A percentile compares a stretch with the other conserved stretches of the same genome.
Conservation (phyloP, 2,888 invertebrate species). For the Stictocephala bisonia region DNA sequence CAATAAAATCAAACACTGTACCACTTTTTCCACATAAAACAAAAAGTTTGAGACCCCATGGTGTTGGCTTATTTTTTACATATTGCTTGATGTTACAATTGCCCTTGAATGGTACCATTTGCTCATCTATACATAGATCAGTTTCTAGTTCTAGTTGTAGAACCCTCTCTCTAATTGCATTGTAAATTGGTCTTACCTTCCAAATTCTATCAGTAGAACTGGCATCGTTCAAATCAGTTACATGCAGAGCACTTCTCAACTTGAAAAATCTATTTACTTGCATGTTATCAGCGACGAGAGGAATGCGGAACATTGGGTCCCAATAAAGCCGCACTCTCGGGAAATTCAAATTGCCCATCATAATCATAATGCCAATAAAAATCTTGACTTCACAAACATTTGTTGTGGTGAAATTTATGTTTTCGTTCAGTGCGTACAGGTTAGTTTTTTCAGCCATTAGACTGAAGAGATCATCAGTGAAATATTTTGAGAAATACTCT, state of each 20-base stretch:
- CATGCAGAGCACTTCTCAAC: slow-evolving; percentile 51
- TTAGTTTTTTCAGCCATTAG: not conserved
- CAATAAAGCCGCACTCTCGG: slow-evolving; percentile 31
- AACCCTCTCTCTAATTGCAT: slow-evolving; percentile 32
- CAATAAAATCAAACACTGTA: slow-evolving; percentile 53
- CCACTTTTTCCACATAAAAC: slow-evolving; percentile 54
- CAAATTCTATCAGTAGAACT: slow-evolving; percentile 36
- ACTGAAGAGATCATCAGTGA: not conserved
- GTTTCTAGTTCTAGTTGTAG: slow-evolving; percentile 1
- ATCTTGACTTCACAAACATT: slow-evolving; percentile 16
- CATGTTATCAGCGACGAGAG: slow-evolving; percentile 50
- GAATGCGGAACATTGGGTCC: slow-evolving; percentile 24
- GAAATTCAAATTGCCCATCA: slow-evolving; percentile 31
- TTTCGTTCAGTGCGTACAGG: not conserved
- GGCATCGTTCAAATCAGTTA: slow-evolving; percentile 42
- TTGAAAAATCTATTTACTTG: slow-evolving; percentile 51
- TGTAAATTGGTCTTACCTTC: slow-evolving; percentile 46
- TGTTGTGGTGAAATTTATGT: not conserved
- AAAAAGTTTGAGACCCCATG: slow-evolving; percentile 56
- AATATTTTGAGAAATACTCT: not conserved
- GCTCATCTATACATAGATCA: slow-evolving; percentile 47
- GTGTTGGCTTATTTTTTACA: slow-evolving; percentile 53
- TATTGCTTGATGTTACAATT: slow-evolving; percentile 56
- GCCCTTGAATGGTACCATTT: slow-evolving; percentile 57
- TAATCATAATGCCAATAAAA: slow-evolving; percentile 6